A percentile compares a stretch with the other conserved stretches of the same genome.
Evolutionary conservation across 2,888 invertebrate species (phyloP).

Genomic region (Drosophila acutilabella): DNA sequence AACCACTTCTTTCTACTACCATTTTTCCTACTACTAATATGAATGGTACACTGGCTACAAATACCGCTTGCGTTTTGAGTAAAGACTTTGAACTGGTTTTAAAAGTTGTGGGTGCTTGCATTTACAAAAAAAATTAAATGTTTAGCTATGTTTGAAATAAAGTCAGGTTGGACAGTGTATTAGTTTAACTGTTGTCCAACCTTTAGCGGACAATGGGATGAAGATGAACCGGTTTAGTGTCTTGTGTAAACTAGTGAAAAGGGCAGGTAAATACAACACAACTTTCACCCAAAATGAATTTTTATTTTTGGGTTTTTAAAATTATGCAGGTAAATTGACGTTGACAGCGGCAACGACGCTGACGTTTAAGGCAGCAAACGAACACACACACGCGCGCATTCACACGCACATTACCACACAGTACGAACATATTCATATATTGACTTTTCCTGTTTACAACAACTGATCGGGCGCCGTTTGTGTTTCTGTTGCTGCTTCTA

Average conservation of each 20-base stretch:
- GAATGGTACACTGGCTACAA: not conserved
- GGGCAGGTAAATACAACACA: constrained; percentile 45
- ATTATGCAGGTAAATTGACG: constrained; percentile 50
- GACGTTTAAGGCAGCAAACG: constrained; percentile 27
- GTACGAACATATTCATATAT: constrained; percentile 1
- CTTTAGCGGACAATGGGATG: constrained; percentile 7
- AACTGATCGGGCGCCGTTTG: constrained; percentile 27
- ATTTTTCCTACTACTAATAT: not conserved
- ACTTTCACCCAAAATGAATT: constrained; percentile 64
- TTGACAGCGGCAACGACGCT: constrained; percentile 35
- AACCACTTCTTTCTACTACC: not conserved
- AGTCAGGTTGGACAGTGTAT: not conserved
- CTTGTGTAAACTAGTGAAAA: constrained; percentile 33
- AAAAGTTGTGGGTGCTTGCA: not conserved
- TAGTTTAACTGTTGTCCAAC: not conserved
- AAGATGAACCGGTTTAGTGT: constrained; percentile 49
- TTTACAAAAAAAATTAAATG: too few relatives aligned
- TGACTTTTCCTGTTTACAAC: constrained; percentile 43
- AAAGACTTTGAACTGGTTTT: not conserved
- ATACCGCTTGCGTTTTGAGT: not conserved
- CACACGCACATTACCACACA: not conserved
- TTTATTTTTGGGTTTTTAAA: constrained; percentile 7
- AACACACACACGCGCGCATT: constrained; percentile 2
- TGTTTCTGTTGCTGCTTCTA: constrained; percentile 48
- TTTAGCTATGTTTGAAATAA: not conserved